These are phyloP conservation scores for Serilophus lunatus DNA, from an alignment of 2,113 vertebrate species.

Conservation along the genomic window DNA sequence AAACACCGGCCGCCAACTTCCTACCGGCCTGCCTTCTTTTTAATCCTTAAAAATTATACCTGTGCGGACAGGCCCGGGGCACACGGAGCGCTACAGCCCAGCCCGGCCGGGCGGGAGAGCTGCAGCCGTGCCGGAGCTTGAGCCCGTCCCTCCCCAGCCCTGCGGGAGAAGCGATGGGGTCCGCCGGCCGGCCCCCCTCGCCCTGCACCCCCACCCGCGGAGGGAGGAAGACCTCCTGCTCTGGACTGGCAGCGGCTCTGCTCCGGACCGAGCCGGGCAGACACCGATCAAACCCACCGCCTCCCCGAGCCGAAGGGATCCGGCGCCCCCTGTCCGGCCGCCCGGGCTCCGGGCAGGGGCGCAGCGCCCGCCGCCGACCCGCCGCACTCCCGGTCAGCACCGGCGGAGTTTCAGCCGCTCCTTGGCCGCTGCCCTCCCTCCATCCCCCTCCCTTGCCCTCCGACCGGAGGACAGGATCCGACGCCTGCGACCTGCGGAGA, in stretches of 20 bases:
- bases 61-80: neutral
- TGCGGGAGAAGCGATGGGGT: neutral
- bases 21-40: neutral
- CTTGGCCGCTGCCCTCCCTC: neutral
- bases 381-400: neutral
- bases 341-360: neutral
- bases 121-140: neutral
- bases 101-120: neutral
- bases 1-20: neutral
- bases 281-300: neutral
- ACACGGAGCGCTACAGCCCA: accelerated
- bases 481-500: neutral
- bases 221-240: neutral
- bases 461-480: neutral
- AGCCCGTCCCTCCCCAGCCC: neutral
- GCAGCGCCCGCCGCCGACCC: neutral
- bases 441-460: neutral
- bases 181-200: too few species aligned
- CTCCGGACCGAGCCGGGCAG: neutral
- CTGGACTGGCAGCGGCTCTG: neutral
- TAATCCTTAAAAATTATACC: neutral
- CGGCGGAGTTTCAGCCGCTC: neutral
- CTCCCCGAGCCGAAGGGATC: too few species aligned
- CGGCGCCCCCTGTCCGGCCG: too few species aligned
- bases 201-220: too few species aligned